Conservation (phyloP, 1,140 invertebrate genomes). For the Saxidomus purpurata region DNA sequence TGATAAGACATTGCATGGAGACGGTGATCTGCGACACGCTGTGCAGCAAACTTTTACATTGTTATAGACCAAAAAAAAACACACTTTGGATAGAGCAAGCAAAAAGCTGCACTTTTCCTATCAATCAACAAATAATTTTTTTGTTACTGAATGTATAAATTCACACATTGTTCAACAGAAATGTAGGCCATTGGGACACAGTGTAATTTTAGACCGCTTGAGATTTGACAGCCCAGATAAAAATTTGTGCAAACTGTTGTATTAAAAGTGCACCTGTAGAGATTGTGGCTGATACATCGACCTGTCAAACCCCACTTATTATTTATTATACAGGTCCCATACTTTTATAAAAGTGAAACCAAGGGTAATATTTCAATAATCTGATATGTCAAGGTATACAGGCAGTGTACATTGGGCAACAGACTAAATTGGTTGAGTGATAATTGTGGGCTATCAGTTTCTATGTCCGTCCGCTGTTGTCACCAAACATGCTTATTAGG, state of each 20-base stretch:
- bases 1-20: background rate
- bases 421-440: background rate
- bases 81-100: background rate
- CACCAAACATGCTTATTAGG: background rate
- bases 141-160: constrained; percentile 8
- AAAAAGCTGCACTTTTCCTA: background rate
- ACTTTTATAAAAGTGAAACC: background rate
- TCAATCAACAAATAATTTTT: background rate
- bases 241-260: constrained; percentile 9
- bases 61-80: background rate
- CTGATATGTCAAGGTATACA: background rate
- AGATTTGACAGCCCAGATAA: constrained; percentile 11
- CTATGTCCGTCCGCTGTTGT: background rate
- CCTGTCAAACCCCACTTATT: background rate
- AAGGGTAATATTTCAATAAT: background rate
- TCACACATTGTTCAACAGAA: constrained; percentile 9
- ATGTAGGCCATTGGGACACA: constrained; percentile 12
- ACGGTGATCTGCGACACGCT: background rate
- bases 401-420: background rate
- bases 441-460: constrained; percentile 13
- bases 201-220: background rate
- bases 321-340: too few relatives aligned
- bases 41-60: background rate
- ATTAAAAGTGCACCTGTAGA: constrained; percentile 11
- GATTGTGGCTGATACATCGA: background rate